Conservation (phyloP, 2,888 invertebrate species). For the Hemicrepidius hirtus region DNA sequence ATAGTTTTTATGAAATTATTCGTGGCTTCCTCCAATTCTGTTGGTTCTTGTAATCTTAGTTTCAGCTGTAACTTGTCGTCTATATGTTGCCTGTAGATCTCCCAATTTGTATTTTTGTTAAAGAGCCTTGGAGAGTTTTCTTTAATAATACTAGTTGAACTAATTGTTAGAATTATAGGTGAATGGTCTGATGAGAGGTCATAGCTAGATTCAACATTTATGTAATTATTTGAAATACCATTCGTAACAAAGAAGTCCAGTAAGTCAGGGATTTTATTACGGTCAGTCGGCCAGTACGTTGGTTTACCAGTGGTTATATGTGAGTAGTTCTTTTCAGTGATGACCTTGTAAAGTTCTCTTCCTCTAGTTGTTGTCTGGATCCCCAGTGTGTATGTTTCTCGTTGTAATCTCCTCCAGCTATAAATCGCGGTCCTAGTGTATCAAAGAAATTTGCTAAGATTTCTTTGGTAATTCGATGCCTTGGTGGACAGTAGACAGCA, state of each 20-base stretch:
- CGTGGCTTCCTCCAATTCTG: background rate
- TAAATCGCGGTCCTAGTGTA: too few species aligned
- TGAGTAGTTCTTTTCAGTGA: background rate
- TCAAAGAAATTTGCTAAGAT: background rate
- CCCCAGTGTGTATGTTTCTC: background rate
- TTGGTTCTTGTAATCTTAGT: too few species aligned
- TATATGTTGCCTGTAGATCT: background rate
- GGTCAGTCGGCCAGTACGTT: too few species aligned
- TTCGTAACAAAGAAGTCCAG: background rate
- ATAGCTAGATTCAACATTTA: background rate
- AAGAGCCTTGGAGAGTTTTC: background rate
- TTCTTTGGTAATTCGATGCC: background rate
- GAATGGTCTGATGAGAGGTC: background rate
- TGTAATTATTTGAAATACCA: background rate
- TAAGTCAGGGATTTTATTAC: constrained; percentile 5
- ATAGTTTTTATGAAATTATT: background rate
- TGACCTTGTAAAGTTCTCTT: too few species aligned
- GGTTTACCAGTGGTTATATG: background rate
- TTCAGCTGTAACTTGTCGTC: too few species aligned
- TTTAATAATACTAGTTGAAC: constrained; percentile 2
- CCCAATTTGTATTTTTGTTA: background rate
- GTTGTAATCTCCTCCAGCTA: background rate
- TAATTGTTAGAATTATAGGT: background rate
- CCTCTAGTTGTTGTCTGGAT: background rate
- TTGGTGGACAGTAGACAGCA: constrained; percentile 20